Evolutionary conservation across 2,113 vertebrate genomes (phyloP).

Genomic region (Prionailurus viverrinus): DNA sequence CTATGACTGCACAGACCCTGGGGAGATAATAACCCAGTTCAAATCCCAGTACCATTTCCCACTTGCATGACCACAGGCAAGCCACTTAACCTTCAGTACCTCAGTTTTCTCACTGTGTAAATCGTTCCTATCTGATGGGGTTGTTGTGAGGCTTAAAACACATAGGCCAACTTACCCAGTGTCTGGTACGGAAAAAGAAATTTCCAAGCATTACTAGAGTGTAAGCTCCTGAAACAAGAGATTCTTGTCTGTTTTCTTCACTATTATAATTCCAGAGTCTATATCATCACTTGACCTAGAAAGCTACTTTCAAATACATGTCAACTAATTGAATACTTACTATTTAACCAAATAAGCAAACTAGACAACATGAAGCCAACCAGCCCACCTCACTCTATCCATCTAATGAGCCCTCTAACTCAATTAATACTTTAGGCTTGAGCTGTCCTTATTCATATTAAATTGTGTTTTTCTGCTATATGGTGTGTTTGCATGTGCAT

Average conservation of each 20-base stretch:
- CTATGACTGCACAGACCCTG: background rate
- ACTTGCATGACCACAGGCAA: background rate
- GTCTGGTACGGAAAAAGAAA: background rate
- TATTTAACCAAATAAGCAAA: background rate
- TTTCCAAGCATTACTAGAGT: background rate
- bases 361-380: background rate
- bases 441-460: background rate
- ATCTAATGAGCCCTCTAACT: background rate
- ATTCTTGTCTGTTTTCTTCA: background rate
- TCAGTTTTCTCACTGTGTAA: background rate
- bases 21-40: background rate
- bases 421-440: background rate
- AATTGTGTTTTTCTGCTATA: background rate
- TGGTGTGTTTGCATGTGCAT: background rate
- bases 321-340: background rate
- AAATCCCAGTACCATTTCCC: background rate
- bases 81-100: background rate
- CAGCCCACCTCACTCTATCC: background rate
- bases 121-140: background rate
- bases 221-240: background rate
- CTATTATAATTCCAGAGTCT: background rate
- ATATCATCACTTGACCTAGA: background rate
- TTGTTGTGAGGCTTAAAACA: background rate
- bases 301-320: background rate
- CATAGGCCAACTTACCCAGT: background rate